These are phyloP conservation scores for Philereme vetulata DNA, from an alignment of 2,888 invertebrate species.

Conservation along the genomic window DNA sequence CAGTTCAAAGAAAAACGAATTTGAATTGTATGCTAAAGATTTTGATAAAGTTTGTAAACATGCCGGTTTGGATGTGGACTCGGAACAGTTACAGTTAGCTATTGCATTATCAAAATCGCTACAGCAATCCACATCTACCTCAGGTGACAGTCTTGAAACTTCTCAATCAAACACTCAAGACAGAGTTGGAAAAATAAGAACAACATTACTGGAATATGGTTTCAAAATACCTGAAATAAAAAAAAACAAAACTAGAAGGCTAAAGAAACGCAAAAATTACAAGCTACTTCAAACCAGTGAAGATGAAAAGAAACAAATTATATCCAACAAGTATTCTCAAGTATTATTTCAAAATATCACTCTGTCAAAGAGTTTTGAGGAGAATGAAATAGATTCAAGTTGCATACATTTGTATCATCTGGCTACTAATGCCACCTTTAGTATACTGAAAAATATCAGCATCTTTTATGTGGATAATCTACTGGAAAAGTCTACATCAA, in stretches of 20 bases:
- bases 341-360: slow-evolving; percentile 56
- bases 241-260: slow-evolving; percentile 44
- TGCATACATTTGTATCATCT: slow-evolving; percentile 50
- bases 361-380: slow-evolving; percentile 23
- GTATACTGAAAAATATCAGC: slow-evolving; percentile 52
- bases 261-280: slow-evolving; percentile 53
- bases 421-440: slow-evolving; percentile 58
- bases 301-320: slow-evolving; percentile 60
- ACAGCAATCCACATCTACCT: slow-evolving; percentile 35
- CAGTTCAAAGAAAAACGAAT: slow-evolving; percentile 64
- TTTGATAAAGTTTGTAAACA: slow-evolving; percentile 72
- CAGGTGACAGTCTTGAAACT: slow-evolving; percentile 30
- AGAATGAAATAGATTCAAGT: slow-evolving; percentile 20
- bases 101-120: slow-evolving; percentile 86
- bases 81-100: slow-evolving; percentile 87
- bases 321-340: slow-evolving; percentile 64
- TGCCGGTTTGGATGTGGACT: slow-evolving; percentile 81
- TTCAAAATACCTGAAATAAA: slow-evolving; percentile 76
- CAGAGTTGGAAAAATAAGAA: slow-evolving; percentile 67
- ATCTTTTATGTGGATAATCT: slow-evolving; percentile 77
- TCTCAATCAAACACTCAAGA: slow-evolving; percentile 51
- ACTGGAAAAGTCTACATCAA: slow-evolving; percentile 65
- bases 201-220: slow-evolving; percentile 85
- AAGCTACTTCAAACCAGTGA: slow-evolving; percentile 59
- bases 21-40: slow-evolving; percentile 66